Conservation (phyloP, 2,888 invertebrate genomes). For the Heliconius hortense region DNA sequence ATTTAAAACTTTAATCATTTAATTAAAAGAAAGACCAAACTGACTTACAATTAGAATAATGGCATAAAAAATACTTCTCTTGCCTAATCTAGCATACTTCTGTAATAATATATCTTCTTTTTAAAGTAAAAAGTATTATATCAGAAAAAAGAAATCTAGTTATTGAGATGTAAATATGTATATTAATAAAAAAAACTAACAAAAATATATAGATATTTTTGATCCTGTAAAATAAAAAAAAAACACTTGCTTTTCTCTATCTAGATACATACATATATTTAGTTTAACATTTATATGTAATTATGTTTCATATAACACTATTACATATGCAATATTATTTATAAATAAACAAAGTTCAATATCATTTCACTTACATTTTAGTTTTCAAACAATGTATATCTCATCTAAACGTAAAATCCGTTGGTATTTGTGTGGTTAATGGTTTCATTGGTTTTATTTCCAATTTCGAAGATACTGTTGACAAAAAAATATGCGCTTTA, state of each 20-base stretch:
- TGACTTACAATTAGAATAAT: background rate
- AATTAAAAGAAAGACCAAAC: background rate
- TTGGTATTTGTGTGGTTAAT: slow-evolving; percentile 5
- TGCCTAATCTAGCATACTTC: background rate
- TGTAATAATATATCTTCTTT: background rate
- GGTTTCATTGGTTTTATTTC: slow-evolving; percentile 10
- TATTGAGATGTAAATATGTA: background rate
- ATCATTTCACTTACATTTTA: slow-evolving; percentile 8
- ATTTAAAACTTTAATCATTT: too few species aligned
- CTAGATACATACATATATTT: background rate
- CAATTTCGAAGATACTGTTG: slow-evolving; percentile 14
- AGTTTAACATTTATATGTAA: background rate
- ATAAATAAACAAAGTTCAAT: background rate
- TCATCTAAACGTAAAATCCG: slow-evolving; percentile 22
- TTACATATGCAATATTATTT: background rate
- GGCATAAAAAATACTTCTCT: background rate
- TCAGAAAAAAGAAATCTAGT: background rate
- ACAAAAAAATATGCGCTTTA: background rate
- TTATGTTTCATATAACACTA: slow-evolving; percentile 1
- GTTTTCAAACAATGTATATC: slow-evolving; percentile 16
- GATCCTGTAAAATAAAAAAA: background rate
- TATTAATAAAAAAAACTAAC: background rate
- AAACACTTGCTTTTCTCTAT: background rate
- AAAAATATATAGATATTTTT: too few species aligned
- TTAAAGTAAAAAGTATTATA: too few species aligned